Conservation (phyloP, 2,113 vertebrate species). For the Lichenostomus cassidix region DNA sequence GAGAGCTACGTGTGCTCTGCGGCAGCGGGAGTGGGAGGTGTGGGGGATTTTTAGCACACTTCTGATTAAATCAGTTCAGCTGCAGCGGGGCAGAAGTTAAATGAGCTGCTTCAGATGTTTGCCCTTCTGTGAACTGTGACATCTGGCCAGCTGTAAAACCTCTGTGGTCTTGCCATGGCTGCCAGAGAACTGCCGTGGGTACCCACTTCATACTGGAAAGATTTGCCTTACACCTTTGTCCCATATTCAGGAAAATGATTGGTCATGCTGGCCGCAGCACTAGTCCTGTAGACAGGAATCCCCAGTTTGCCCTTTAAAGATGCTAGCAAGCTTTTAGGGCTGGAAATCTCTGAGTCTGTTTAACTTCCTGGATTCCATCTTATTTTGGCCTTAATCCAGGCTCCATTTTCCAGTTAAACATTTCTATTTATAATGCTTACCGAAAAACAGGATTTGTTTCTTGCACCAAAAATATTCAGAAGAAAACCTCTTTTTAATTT, state of each 20-base stretch:
- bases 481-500: neutral
- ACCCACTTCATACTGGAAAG: neutral
- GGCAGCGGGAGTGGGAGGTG: neutral
- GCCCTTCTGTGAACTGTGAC: conserved; percentile 45
- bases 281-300: neutral
- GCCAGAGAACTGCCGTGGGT: neutral
- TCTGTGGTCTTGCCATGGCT: neutral
- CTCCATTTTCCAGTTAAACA: conserved; percentile 11
- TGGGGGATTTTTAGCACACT: neutral
- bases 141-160: conserved; percentile 44
- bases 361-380: conserved; percentile 50
- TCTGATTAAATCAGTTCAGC: conserved; percentile 36
- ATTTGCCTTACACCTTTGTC: neutral
- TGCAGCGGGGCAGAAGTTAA: neutral
- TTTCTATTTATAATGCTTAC: conserved; percentile 31
- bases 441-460: conserved; percentile 16
- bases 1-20: neutral
- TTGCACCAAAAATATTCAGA: neutral
- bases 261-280: neutral
- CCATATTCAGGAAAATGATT: neutral
- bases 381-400: conserved; percentile 14
- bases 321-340: neutral
- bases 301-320: neutral
- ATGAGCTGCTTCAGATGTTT: neutral
- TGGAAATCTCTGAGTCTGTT: neutral